These are phyloP conservation scores for Siniperca knerii DNA, from an alignment of 2,113 vertebrate genomes.

Conservation along the genomic window DNA sequence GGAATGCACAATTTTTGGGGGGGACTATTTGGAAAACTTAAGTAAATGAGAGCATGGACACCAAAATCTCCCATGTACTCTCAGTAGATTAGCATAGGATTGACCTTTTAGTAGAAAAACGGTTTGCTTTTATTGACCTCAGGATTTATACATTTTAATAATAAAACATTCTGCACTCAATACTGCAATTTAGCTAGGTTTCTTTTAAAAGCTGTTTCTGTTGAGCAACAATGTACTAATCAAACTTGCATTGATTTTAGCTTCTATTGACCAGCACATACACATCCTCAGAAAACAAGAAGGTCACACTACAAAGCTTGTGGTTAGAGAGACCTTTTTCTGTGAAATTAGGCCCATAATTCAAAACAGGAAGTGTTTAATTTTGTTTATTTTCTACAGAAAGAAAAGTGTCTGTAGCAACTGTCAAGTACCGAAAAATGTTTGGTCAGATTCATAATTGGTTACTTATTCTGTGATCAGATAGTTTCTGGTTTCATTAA, in stretches of 20 bases:
- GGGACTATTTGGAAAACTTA: neutral
- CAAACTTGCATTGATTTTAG: constrained; percentile 24
- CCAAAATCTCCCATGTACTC: neutral
- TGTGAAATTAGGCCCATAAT: neutral
- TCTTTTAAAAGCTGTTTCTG: constrained; percentile 23
- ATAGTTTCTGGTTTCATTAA: neutral
- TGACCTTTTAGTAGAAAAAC: constrained; percentile 11
- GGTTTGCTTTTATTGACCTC: neutral
- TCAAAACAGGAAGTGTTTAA: constrained; percentile 2
- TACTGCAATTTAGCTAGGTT: constrained; percentile 17
- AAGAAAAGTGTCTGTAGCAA: no score
- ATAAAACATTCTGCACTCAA: constrained; percentile 26
- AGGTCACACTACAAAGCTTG: constrained; percentile 14
- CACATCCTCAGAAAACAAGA: neutral
- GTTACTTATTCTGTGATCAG: neutral
- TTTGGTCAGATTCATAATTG: neutral
- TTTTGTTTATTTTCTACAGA: neutral
- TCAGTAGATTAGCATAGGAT: neutral
- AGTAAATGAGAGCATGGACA: constrained; percentile 17
- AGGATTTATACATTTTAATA: constrained; percentile 29
- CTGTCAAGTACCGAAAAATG: no score
- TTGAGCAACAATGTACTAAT: constrained; percentile 30
- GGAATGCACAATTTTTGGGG: neutral
- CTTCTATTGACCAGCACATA: neutral
- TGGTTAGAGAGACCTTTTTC: constrained; percentile 15